Evolutionary conservation across 2,888 invertebrate genomes (phyloP).

Genomic region (Atethmia centrago): DNA sequence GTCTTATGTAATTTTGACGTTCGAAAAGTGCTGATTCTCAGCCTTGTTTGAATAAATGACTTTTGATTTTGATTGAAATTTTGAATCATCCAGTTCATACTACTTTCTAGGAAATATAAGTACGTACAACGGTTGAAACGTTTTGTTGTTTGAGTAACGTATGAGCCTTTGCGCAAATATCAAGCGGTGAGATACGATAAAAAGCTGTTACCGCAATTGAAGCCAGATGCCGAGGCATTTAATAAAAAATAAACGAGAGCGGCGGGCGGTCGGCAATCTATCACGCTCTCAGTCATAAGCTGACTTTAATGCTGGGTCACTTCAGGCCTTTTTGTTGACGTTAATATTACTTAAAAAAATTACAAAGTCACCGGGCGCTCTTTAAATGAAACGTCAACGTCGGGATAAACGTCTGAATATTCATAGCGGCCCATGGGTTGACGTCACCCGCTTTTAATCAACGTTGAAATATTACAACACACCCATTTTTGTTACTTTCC

Average conservation of each 20-base stretch:
- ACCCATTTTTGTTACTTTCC: conserved; percentile 69
- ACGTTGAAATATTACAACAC: conserved; percentile 72
- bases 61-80: too few relatives aligned
- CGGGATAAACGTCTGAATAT: conserved; percentile 82
- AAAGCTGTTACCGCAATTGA: conserved; percentile 86
- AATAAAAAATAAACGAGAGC: conserved; percentile 87
- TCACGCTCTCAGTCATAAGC: conserved; percentile 88
- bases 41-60: too few relatives aligned
- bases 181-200: conserved; percentile 73
- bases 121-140: conserved; percentile 58
- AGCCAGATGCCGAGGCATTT: conserved; percentile 85
- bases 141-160: conserved; percentile 68
- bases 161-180: conserved; percentile 70
- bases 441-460: conserved; percentile 70
- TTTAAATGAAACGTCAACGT: conserved; percentile 84
- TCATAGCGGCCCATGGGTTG: conserved; percentile 70
- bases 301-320: conserved; percentile 90
- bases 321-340: conserved; percentile 89
- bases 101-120: conserved; percentile 8
- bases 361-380: conserved; percentile 82
- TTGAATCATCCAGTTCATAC: not conserved
- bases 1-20: too few relatives aligned
- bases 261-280: conserved; percentile 84
- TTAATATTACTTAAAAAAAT: conserved; percentile 87
- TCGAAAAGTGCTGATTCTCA: too few relatives aligned